phyloP scores from a whole-genome alignment of 1,140 invertebrate genomes.

The Eufriesea mexicana region DNA sequence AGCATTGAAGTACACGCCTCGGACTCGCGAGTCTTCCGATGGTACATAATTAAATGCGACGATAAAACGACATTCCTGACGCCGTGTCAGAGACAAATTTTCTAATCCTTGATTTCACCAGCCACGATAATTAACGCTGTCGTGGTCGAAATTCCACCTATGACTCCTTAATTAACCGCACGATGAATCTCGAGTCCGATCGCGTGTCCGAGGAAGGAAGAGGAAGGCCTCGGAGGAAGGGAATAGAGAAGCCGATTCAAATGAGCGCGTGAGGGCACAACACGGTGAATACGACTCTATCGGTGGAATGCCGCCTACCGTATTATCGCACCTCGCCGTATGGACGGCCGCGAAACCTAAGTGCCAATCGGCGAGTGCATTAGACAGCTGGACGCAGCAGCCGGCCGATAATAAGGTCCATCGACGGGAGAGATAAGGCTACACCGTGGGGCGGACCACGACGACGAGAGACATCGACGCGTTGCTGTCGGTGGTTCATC shows the following conservation, averaged over 20 bases:
- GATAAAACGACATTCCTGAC: neutral
- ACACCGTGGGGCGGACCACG: neutral
- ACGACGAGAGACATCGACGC: conserved; percentile 22
- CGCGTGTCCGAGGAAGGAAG: neutral
- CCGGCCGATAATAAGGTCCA: conserved; percentile 50
- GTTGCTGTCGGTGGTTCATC: conserved; percentile 49
- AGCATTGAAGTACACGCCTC: no score
- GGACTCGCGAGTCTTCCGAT: no score
- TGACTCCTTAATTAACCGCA: neutral
- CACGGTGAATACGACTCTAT: conserved; percentile 41
- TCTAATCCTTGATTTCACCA: neutral
- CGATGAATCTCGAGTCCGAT: neutral
- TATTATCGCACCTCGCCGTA: conserved; percentile 42
- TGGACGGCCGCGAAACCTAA: conserved; percentile 27
- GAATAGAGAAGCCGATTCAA: conserved; percentile 36
- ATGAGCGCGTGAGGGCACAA: conserved; percentile 24
- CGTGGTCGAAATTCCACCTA: conserved; percentile 4
- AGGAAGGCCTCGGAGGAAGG: neutral
- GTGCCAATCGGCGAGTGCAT: conserved; percentile 38
- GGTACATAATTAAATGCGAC: neutral
- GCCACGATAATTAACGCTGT: neutral
- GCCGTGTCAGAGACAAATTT: neutral
- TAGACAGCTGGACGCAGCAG: conserved; percentile 28
- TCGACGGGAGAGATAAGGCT: conserved; percentile 45
- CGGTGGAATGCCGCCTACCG: conserved; percentile 39